Conservation (phyloP, 2,888 invertebrate species). For the Balanococcus diminutus region DNA sequence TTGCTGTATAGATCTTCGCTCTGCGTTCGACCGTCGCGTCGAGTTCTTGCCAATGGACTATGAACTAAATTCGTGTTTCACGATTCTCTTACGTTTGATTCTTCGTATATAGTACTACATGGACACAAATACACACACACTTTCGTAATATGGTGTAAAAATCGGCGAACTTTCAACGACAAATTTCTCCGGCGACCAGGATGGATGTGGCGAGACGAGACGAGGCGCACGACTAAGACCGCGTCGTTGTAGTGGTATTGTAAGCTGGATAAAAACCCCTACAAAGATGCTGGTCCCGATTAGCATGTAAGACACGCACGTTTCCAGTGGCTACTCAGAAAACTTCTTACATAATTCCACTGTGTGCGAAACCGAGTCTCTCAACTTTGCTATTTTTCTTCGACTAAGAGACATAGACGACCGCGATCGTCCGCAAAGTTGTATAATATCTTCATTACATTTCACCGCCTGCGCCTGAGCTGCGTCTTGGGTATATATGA, state of each 20-base stretch:
- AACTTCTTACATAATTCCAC: constrained; percentile 35
- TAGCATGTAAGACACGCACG: constrained; percentile 43
- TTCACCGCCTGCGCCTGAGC: background rate
- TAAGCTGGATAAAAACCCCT: background rate
- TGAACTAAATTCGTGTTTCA: constrained; percentile 32
- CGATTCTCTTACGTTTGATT: background rate
- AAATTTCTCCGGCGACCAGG: constrained; percentile 1
- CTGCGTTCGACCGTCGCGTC: too few relatives aligned
- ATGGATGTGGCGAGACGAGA: background rate
- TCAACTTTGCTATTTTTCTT: constrained; percentile 28
- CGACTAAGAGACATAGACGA: background rate
- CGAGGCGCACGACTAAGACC: background rate
- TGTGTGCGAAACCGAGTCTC: background rate
- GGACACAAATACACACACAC: background rate
- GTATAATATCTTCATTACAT: constrained; percentile 20
- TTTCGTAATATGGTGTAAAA: constrained; percentile 36
- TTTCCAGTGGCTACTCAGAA: constrained; percentile 35
- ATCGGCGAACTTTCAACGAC: constrained; percentile 34
- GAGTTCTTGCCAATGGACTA: background rate
- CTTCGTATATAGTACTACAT: background rate
- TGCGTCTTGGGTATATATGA: background rate
- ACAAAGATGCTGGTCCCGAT: constrained; percentile 12
- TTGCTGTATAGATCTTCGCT: background rate
- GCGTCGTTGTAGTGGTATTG: background rate
- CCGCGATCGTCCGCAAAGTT: background rate